Evolutionary conservation across 2,113 vertebrate genomes (phyloP), one percentile per base, ranked within the genome.

Genomic region (Gallinago jamesoni): DNA sequence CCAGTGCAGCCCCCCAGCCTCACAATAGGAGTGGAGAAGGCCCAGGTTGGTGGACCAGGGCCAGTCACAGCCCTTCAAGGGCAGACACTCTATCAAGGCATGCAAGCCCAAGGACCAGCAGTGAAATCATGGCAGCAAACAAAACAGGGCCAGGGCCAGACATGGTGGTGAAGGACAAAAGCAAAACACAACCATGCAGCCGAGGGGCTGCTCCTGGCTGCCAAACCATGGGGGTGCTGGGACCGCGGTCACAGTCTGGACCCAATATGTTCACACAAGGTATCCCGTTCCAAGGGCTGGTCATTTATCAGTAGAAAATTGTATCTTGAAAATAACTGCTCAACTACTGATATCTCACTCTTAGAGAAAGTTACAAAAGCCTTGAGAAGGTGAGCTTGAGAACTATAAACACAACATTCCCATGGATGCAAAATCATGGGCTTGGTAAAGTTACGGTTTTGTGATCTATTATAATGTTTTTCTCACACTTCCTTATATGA

Each of bases 151-250:
- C 37, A 14, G 4, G 8, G 18, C 12, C 43, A 30, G 21, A 6
- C 1, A 1, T 1, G 0, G 7, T 14, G 45, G 3, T 39, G 21
- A 63, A 10, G 8, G 16, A 20, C 10, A 2, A 43, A 84, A 22
- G 25, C 7, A 45, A 64, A 73, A 47, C 3, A 5, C 14, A 53
- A 15, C 9, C 3, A 0, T 53, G 7, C 10, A 55, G 12, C 19
- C 6, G n/a, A 57, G 10, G 3, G 3, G 1, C 7, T 45, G 27
- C 10, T 14, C 19, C 6, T 8, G 10, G 0, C 6, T 69, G 17
- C 20, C 48, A 87, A 24, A 73, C 6, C 5, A 10, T 16, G 3
- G 35, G 3, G 3, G 2, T 76, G 15, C 4, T 43, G 27, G 25
- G 12, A 16, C 0, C 57, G 27, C 7, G 8, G 8, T 9, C 21